Conservation (phyloP, 2,797 vertebrate species). For the Gallinago stenura region DNA sequence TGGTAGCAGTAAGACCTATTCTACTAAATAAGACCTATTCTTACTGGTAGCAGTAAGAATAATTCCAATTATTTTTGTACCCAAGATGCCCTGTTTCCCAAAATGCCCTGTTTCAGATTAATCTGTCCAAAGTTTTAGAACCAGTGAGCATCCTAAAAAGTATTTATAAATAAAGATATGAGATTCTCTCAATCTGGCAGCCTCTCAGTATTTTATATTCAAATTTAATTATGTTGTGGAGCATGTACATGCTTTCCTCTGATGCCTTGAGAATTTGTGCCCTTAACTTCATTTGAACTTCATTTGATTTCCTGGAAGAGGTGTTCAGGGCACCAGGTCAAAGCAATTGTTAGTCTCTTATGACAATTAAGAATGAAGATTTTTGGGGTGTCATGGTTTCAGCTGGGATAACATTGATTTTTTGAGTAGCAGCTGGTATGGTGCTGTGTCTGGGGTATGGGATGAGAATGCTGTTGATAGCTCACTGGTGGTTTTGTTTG, state of each 20-base stretch:
- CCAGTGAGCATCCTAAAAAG: neutral
- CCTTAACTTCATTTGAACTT: neutral
- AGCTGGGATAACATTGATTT: neutral
- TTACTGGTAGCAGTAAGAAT: neutral
- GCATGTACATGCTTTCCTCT: accelerated
- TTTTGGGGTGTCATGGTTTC: neutral
- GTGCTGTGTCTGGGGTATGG: neutral
- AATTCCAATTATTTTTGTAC: neutral
- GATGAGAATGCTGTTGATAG: neutral
- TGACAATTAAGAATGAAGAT: neutral
- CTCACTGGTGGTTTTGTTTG: neutral
- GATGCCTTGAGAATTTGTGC: neutral
- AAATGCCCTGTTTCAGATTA: neutral
- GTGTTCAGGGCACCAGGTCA: neutral
- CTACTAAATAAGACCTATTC: no score
- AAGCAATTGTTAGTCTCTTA: neutral
- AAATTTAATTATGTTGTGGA: neutral
- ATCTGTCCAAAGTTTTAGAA: neutral
- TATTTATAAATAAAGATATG: neutral
- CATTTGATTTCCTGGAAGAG: neutral
- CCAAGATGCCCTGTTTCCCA: neutral
- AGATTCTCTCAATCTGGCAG: neutral
- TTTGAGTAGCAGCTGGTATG: neutral
- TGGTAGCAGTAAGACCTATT: neutral
- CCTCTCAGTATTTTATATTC: neutral